Conservation (phyloP, 2,113 vertebrate species). For the Silurus glanis region DNA sequence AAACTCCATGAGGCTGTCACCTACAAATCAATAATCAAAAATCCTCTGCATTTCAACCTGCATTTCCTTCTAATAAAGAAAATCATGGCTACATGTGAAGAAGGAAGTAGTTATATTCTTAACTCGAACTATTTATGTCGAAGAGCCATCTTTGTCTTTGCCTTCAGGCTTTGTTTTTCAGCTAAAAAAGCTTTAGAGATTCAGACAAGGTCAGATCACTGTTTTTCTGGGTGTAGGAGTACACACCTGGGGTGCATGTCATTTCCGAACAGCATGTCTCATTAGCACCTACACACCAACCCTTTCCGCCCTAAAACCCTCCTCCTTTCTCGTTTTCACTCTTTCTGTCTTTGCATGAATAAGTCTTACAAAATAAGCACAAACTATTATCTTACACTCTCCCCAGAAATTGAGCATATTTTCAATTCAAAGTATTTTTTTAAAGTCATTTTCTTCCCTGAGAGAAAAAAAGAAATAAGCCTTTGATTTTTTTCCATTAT, state of each 20-base stretch:
- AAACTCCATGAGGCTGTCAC: background rate
- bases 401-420: background rate
- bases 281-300: background rate
- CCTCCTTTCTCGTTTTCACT: background rate
- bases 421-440: constrained; percentile 11
- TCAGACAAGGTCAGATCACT: constrained; percentile 23
- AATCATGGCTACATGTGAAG: background rate
- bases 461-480: background rate
- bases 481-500: constrained; percentile 27
- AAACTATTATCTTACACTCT: constrained; percentile 8
- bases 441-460: constrained; percentile 7
- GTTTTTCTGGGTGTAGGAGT: constrained; percentile 15
- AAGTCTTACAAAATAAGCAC: constrained; percentile 1
- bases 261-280: constrained; percentile 29
- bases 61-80: background rate
- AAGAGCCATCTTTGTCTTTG: background rate
- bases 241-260: constrained; percentile 14
- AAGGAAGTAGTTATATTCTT: background rate
- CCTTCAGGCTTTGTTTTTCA: background rate
- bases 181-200: background rate
- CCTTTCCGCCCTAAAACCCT: background rate
- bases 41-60: background rate
- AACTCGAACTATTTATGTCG: background rate
- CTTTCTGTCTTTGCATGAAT: background rate
- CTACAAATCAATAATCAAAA: background rate